phyloP scores from a whole-genome alignment of 2,888 invertebrate genomes.

The Tolmerus cingulatus region DNA sequence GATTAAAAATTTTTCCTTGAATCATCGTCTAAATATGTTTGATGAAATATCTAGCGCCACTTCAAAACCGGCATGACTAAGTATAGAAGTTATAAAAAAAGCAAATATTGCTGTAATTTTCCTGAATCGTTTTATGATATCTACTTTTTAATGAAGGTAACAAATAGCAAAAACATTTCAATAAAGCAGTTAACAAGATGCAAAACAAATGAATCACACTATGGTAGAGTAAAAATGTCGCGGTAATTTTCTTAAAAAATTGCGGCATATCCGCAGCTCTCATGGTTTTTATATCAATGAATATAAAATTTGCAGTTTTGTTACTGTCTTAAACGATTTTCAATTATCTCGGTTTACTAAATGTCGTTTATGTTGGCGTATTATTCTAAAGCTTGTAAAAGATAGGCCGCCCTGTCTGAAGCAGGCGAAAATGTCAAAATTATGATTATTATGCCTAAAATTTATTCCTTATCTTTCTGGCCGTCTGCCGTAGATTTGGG shows the following conservation, averaged over 20 bases:
- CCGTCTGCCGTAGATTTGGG: not conserved
- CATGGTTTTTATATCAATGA: not conserved
- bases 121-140: not conserved
- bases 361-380: not conserved
- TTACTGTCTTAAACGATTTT: not conserved
- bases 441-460: not conserved
- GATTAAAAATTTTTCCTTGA: not conserved
- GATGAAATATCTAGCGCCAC: not conserved
- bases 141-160: not conserved
- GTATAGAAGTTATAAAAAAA: not conserved
- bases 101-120: not conserved
- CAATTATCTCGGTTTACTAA: not conserved
- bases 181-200: not conserved
- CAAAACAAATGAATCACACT: not conserved
- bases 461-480: not conserved
- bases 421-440: not conserved
- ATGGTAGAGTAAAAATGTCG: not conserved
- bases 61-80: not conserved
- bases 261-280: not conserved
- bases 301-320: not conserved
- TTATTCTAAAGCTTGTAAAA: not conserved
- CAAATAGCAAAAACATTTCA: not conserved
- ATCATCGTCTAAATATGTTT: not conserved
- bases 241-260: not conserved
- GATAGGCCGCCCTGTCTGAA: not conserved